Conservation (phyloP, 2,888 invertebrate genomes). For the Geotrupes spiniger region DNA sequence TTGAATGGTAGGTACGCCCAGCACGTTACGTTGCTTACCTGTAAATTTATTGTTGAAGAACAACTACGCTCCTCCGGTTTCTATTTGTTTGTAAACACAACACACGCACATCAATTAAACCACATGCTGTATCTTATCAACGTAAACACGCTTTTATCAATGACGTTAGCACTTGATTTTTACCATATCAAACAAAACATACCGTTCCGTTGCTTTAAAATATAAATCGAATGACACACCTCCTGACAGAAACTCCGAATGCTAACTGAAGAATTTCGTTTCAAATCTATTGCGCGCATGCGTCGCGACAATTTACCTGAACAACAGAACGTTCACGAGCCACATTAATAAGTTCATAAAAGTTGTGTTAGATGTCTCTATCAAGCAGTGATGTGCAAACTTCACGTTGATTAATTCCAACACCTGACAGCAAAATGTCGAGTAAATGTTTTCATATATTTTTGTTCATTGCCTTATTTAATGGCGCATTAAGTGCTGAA, state of each 20-base stretch:
- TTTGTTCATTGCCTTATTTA: conserved; percentile 4
- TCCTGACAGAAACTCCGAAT: conserved; percentile 8
- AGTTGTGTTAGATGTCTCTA: no score
- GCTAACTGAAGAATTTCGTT: conserved; percentile 19
- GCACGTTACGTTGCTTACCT: conserved; percentile 2
- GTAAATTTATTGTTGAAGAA: conserved; percentile 5
- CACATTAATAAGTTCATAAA: no score
- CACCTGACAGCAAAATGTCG: conserved; percentile 8
- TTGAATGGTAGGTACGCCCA: no score
- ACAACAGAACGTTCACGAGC: no score
- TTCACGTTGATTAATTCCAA: no score
- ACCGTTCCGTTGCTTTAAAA: background rate
- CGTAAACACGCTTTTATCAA: background rate
- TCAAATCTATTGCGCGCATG: no score
- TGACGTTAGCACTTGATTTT: background rate
- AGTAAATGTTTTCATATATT: background rate
- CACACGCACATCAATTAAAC: background rate
- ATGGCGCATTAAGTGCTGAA: conserved; percentile 3
- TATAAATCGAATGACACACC: conserved; percentile 7
- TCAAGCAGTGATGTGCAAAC: no score
- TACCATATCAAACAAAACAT: conserved; percentile 1
- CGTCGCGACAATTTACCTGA: no score
- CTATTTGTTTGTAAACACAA: conserved; percentile 10
- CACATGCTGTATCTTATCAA: conserved; percentile 11
- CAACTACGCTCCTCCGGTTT: background rate